Evolutionary conservation across 2,113 vertebrate genomes (phyloP), one percentile per base, ranked within the genome.

Genomic region (Rhynchomys soricoides): DNA sequence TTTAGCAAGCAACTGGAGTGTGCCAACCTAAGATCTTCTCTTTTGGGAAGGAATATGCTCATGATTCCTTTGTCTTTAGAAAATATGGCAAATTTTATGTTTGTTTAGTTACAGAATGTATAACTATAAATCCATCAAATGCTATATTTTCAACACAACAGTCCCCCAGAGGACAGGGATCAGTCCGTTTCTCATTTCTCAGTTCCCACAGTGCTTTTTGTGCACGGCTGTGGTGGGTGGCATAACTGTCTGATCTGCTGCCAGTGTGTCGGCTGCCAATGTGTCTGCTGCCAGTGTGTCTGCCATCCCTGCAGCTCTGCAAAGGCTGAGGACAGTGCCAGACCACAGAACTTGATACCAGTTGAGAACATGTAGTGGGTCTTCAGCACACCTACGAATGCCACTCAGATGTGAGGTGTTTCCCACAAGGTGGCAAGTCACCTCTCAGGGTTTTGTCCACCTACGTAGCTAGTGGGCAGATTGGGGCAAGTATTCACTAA

Each of bases 1-100:
- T n/a, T 52, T 17, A 43, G 59, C 77, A 93, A 86, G 66, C 78
- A 82, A 78, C 34, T 40, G 26, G 16, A 88, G 43, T 78, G 5
- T 90, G 48, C 57, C 87, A 81, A 89, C 29, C 52, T 87, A 52
- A 52, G 62, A 85, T 5, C 43, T 34, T 50, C 24, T 9, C 24
- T 68, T 19, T 22, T 1, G 57, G 43, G 31, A 37, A n/a, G 48
- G 50, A 78, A 52, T 50, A 21, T 91, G 5, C 55, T 94, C 85
- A 40, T 86, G 79, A 89, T 24, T 70, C 22, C 62, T 37, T 37
- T 77, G 74, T 45, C 50, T 95, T 94, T 93, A 86, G 85, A 74
- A 89, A 74, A 74, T 75, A 43, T 0, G 29, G 50, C 15, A 21
- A 5, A 9, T 40, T 79, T 43, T 90, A 8, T 90, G 26, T 93